A percentile compares a stretch with the other conserved stretches of the same genome.
These are phyloP conservation scores for Okamejei kenojei DNA, from an alignment of 2,797 vertebrate species.

Conservation along the genomic window DNA sequence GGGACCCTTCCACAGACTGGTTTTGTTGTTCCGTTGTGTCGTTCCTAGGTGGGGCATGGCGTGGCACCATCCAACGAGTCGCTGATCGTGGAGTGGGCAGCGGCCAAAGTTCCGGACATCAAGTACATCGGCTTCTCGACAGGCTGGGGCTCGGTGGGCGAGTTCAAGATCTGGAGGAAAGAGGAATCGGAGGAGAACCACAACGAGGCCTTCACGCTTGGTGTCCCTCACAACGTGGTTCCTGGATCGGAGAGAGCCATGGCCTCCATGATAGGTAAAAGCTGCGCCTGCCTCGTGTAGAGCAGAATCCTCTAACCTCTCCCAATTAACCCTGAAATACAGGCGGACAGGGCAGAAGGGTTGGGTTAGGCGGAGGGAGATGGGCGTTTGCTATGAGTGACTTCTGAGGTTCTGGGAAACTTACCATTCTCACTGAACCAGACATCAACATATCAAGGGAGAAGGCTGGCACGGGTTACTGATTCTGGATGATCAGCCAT, in stretches of 20 bases:
- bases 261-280: constrained; percentile 82
- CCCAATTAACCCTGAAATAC: not conserved
- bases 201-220: constrained; percentile 89
- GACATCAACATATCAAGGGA: not conserved
- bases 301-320: no score
- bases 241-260: constrained; percentile 82
- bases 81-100: constrained; percentile 72
- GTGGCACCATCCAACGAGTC: constrained; percentile 72
- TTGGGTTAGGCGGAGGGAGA: not conserved
- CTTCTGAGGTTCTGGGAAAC: not conserved
- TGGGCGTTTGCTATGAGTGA: not conserved
- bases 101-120: constrained; percentile 65
- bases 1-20: no score
- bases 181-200: constrained; percentile 86
- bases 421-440: not conserved
- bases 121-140: constrained; percentile 87
- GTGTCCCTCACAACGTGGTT: constrained; percentile 81
- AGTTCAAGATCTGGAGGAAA: constrained; percentile 93
- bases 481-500: no score
- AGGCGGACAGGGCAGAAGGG: no score
- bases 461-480: no score
- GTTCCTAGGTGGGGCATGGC: constrained; percentile 76
- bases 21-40: constrained; percentile 14
- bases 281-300: not conserved
- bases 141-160: constrained; percentile 87